phyloP scores from a whole-genome alignment of 2,797 vertebrate species.

The Oophaga sylvatica region DNA sequence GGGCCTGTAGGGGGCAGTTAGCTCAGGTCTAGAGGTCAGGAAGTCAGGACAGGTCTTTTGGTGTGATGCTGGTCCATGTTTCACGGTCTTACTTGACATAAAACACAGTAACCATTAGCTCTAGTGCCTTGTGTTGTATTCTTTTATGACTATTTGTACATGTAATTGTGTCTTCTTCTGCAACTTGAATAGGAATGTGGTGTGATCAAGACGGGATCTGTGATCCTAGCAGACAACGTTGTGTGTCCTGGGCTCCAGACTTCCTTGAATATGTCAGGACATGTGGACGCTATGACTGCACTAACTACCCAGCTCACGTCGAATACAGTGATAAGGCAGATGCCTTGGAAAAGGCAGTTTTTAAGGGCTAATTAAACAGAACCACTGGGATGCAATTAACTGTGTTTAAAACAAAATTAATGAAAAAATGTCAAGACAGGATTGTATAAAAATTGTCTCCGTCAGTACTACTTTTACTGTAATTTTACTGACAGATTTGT shows the following conservation, averaged over 20 bases:
- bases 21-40: too few species aligned
- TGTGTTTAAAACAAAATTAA: not conserved
- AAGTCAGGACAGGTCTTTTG: too few species aligned
- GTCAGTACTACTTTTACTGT: not conserved
- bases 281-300: constrained; percentile 74
- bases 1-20: too few species aligned
- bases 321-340: constrained; percentile 20
- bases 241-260: constrained; percentile 75
- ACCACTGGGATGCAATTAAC: not conserved
- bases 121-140: not conserved
- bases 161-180: not conserved
- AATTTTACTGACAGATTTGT: not conserved
- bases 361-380: constrained; percentile 60
- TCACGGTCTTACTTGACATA: not conserved
- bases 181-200: constrained; percentile 69
- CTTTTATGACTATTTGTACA: not conserved
- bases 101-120: not conserved
- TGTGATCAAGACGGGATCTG: constrained; percentile 73
- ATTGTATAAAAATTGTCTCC: too few species aligned
- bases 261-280: constrained; percentile 77
- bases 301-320: constrained; percentile 67
- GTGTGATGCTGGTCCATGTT: too few species aligned
- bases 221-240: constrained; percentile 79
- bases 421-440: not conserved
- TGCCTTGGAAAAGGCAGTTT: constrained; percentile 79